Percentiles rank a stretch among this genome's conserved stretches.
phyloP scores from a whole-genome alignment of 2,113 vertebrate species.

The Bucco capensis region DNA sequence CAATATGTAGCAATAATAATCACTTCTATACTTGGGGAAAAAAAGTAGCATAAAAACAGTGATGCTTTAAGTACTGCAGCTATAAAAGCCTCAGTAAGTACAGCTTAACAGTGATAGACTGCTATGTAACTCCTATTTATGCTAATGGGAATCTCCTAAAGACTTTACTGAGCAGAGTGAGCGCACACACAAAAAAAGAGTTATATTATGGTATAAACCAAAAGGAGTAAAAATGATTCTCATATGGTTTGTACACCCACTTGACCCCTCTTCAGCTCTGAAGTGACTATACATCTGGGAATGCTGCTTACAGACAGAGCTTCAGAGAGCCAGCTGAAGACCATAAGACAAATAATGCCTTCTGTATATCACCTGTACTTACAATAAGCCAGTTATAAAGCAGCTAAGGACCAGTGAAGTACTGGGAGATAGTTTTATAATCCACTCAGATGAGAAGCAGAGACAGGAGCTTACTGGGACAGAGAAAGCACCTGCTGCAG shows the following conservation, averaged over 20 bases:
- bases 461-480: neutral
- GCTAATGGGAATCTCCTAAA: neutral
- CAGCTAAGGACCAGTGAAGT: neutral
- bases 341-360: neutral
- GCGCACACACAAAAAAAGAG: neutral
- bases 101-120: neutral
- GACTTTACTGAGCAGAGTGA: neutral
- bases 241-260: neutral
- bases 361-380: neutral
- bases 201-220: neutral
- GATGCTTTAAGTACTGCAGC: neutral
- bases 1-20: neutral
- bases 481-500: neutral
- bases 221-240: neutral
- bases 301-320: neutral
- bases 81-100: neutral
- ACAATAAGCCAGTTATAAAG: neutral
- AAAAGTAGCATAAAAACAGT: conserved; percentile 5
- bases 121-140: neutral
- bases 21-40: neutral
- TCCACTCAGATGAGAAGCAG: neutral
- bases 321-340: neutral
- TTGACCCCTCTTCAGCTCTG: neutral
- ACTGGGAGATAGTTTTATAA: neutral
- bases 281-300: neutral